Evolutionary conservation across 2,797 vertebrate genomes (phyloP).

Genomic region (Leptatherina wallacei): DNA sequence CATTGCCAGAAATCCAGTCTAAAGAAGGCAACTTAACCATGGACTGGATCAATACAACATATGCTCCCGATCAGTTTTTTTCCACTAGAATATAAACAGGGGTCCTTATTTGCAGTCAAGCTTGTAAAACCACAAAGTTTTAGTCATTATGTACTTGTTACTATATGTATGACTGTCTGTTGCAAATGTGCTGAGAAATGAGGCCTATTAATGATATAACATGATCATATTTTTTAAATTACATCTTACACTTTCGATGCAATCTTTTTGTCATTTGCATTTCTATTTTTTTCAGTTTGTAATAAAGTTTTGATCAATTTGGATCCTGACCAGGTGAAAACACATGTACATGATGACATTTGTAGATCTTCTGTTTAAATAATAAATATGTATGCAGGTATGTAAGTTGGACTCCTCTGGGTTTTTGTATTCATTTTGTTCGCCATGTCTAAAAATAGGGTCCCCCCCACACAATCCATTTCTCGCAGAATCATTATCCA

Average conservation of each 20-base stretch:
- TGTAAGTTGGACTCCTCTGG: neutral
- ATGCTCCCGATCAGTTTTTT: constrained; percentile 20
- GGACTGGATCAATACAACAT: constrained; percentile 51
- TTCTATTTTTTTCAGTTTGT: neutral
- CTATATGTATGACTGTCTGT: neutral
- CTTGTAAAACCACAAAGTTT: neutral
- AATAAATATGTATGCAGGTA: neutral
- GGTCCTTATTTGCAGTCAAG: neutral
- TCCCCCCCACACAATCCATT: neutral
- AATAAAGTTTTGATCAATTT: neutral
- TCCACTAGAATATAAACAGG: constrained; percentile 7
- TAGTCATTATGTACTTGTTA: constrained; percentile 4
- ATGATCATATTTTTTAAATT: neutral
- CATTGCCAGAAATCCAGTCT: constrained; percentile 52
- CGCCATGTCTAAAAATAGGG: neutral
- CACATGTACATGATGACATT: neutral
- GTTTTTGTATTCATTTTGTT: neutral
- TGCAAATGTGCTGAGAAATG: neutral
- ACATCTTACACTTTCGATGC: neutral
- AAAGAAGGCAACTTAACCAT: constrained; percentile 49
- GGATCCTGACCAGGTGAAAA: neutral
- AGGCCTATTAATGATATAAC: neutral
- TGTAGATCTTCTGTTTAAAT: constrained; percentile 1
- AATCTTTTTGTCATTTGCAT: neutral
- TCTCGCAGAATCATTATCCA: neutral